phyloP scores from a whole-genome alignment of 2,888 invertebrate genomes.

The Hetaerina titia region DNA sequence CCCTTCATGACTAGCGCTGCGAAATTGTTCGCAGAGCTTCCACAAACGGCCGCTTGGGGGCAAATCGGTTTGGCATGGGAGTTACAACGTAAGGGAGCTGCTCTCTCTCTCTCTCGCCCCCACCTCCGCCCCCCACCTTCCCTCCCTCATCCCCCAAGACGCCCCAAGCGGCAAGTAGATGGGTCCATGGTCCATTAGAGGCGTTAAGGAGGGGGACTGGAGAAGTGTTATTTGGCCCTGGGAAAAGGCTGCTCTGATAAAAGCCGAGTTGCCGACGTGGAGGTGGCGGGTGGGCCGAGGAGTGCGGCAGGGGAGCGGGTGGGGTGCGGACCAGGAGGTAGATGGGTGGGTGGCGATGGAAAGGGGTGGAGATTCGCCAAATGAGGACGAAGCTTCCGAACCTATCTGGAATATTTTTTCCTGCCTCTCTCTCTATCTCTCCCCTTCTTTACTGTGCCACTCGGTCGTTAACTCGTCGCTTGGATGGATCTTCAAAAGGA shows the following conservation, averaged over 20 bases:
- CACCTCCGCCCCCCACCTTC: neutral
- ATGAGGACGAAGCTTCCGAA: constrained; percentile 20
- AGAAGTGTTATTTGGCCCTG: constrained; percentile 44
- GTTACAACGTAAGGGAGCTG: no score
- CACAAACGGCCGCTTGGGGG: constrained; percentile 26
- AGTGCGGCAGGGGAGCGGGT: neutral
- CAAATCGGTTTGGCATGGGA: constrained; percentile 1
- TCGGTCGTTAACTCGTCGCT: constrained; percentile 33
- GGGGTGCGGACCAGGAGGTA: neutral
- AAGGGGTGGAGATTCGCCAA: neutral
- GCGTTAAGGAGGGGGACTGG: constrained; percentile 29
- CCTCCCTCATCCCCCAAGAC: neutral
- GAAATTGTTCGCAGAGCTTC: constrained; percentile 34
- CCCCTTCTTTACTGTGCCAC: neutral
- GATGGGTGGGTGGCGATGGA: neutral
- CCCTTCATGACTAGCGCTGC: neutral
- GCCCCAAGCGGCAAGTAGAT: constrained; percentile 50
- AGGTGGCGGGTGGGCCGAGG: neutral
- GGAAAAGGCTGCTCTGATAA: constrained; percentile 28
- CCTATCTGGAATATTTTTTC: constrained; percentile 19
- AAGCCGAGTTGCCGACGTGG: neutral
- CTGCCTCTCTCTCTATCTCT: constrained; percentile 41
- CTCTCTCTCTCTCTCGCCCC: neutral
- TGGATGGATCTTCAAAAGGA: constrained; percentile 44
- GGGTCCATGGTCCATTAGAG: constrained; percentile 44